Evolutionary conservation across 2,888 invertebrate genomes (phyloP).

Genomic region (Amphipoea lucens): DNA sequence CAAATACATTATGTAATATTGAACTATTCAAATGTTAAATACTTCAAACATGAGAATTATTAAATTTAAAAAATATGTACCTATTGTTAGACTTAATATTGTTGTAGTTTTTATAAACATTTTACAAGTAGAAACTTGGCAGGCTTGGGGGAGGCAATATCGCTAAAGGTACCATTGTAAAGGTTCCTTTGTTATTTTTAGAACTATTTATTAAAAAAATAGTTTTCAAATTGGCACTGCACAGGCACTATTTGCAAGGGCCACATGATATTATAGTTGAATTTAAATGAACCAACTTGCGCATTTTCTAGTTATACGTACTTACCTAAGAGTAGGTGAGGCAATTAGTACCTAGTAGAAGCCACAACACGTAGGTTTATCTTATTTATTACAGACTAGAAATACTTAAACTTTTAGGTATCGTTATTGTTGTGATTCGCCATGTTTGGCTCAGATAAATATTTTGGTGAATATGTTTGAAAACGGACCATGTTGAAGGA

Average conservation of each 20-base stretch:
- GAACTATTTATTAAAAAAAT: slow-evolving; percentile 60
- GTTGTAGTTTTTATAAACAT: slow-evolving; percentile 75
- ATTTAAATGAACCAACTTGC: slow-evolving; percentile 61
- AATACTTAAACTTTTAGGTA: slow-evolving; percentile 29
- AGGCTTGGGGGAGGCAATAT: slow-evolving; percentile 57
- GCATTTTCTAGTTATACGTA: slow-evolving; percentile 58
- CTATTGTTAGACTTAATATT: slow-evolving; percentile 64
- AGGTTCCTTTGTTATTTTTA: slow-evolving; percentile 69
- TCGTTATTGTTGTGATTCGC: slow-evolving; percentile 52
- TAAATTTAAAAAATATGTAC: slow-evolving; percentile 49
- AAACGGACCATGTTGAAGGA: slow-evolving; percentile 40
- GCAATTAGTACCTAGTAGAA: slow-evolving; percentile 48
- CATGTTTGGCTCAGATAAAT: slow-evolving; percentile 46
- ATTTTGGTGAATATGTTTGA: slow-evolving; percentile 38
- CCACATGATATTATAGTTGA: slow-evolving; percentile 58
- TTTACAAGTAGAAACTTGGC: slow-evolving; percentile 69
- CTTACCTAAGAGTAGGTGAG: slow-evolving; percentile 34
- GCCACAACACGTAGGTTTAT: slow-evolving; percentile 39
- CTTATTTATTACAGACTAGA: slow-evolving; percentile 35
- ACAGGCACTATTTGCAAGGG: slow-evolving; percentile 63
- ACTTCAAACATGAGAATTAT: slow-evolving; percentile 44
- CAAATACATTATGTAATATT: slow-evolving; percentile 39
- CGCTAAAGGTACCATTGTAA: slow-evolving; percentile 41
- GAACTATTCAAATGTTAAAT: slow-evolving; percentile 64
- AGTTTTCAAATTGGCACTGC: slow-evolving; percentile 57